Base-by-base conservation (phyloP, 2,888 invertebrate species). In the Frankliniella fusca region DNA sequence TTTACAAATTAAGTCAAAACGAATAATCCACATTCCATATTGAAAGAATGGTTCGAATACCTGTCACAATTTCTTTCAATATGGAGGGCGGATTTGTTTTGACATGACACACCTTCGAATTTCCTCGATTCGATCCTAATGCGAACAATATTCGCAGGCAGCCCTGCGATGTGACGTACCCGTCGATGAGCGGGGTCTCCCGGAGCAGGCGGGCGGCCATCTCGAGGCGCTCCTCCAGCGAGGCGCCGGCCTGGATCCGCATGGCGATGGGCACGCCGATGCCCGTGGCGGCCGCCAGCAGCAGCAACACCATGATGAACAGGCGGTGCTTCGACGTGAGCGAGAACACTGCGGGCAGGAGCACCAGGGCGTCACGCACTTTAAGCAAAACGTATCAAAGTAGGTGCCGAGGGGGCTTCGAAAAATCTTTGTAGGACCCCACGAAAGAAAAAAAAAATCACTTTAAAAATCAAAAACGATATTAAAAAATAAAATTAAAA, bases 151-250 rank as follows among this genome's bases (percentile, higher is more conserved):
- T n/a, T n/a, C n/a, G n/a, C n/a, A n/a, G n/a, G n/a, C n/a, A n/a
- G n/a, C n/a, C n/a, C n/a, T n/a, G 48, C 20, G 48, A 28, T n/a
- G n/a, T 38, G 50, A 85, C 87, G 86, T 84, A 87, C 88, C 95
- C 95, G 88, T 94, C 94, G 85, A 94, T 91, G 85, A 94, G 92
- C 85, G 94, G 94, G 85, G 94, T 93, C 89, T 94, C 93, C 87
- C 93, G 92, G 84, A 94, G 90, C 49, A 94, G 90, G 85, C 93
- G 91, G 83, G 93, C 92, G 18, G 94, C 94, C 83, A 93, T 92
- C 85, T 93, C 93, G 84, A 94, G 90, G 81, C 94, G 90, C 88
- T 94, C 94, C 87, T 94, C 93, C 85, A 94, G 91, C 9, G 94
- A 93, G 65, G 94, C 93, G 83, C 93, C 94, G 85, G 93, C 93